Conservation (phyloP, 2,888 invertebrate species). For the Asteroscopus sphinx region DNA sequence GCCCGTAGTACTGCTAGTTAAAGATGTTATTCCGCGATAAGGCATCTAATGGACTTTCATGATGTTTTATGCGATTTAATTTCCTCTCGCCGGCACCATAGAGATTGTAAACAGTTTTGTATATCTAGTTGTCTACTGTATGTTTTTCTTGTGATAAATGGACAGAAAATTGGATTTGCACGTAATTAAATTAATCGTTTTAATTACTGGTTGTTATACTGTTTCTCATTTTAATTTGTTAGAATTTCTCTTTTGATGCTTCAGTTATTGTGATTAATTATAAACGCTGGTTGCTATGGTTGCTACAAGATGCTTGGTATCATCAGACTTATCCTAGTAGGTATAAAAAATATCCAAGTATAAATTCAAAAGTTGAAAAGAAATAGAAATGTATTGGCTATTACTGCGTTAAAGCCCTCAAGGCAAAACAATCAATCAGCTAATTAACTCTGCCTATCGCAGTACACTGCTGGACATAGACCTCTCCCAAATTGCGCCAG, state of each 20-base stretch:
- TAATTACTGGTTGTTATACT: not conserved
- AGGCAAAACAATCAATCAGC: too few species aligned
- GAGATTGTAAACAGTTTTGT: conserved; percentile 30
- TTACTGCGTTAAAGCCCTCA: too few species aligned
- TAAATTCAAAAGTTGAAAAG: too few species aligned
- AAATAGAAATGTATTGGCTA: too few species aligned
- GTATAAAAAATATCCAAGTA: too few species aligned
- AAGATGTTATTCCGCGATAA: conserved; percentile 46
- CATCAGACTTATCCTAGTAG: too few species aligned
- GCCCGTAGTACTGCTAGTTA: conserved; percentile 24
- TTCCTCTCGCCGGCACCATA: conserved; percentile 37
- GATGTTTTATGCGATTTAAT: conserved; percentile 53
- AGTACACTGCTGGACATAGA: too few species aligned
- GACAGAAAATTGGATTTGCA: conserved; percentile 11
- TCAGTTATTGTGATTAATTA: too few species aligned
- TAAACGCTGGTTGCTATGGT: too few species aligned
- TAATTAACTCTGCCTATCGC: too few species aligned
- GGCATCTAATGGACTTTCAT: conserved; percentile 46
- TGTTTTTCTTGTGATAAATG: conserved; percentile 25
- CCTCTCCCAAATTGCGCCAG: too few species aligned
- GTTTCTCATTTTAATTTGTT: conserved; percentile 3
- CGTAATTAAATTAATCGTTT: conserved; percentile 11
- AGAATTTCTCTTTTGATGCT: not conserved
- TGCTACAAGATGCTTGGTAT: too few species aligned
- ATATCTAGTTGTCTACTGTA: conserved; percentile 13